Evolutionary conservation across 2,113 vertebrate species (phyloP).

Genomic region (Apus apus): DNA sequence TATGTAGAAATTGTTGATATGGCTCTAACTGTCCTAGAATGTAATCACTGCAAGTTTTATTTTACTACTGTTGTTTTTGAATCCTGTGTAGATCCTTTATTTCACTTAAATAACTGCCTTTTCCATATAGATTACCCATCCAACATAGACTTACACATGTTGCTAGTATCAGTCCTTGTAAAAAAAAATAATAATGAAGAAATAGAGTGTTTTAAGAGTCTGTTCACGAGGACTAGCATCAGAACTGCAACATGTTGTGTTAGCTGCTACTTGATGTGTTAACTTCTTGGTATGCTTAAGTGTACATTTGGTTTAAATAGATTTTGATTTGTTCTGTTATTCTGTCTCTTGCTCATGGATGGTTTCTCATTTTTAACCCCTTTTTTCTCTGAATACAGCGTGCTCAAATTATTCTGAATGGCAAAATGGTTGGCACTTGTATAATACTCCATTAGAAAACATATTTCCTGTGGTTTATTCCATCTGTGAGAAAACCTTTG

Average conservation of each 20-base stretch:
- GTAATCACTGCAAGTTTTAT: not conserved
- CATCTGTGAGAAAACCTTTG: not conserved
- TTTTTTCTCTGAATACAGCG: not conserved
- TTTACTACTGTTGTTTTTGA: not conserved
- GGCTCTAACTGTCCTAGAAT: not conserved
- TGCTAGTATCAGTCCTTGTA: not conserved
- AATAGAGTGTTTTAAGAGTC: not conserved
- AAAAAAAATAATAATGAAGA: no score
- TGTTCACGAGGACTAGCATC: not conserved
- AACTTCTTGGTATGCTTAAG: not conserved
- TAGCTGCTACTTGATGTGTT: not conserved
- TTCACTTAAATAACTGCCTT: not conserved
- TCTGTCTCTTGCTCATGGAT: not conserved
- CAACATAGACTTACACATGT: not conserved
- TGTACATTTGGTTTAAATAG: not conserved
- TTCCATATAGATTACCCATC: not conserved
- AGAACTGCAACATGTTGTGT: not conserved
- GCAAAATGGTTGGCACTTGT: not conserved
- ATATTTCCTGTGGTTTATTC: not conserved
- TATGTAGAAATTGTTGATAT: not conserved
- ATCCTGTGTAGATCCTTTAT: not conserved
- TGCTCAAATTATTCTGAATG: not conserved
- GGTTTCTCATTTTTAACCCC: not conserved
- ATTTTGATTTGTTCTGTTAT: not conserved
- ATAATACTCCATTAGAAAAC: not conserved